Base-by-base conservation (phyloP, 2,113 vertebrate species). In the Triplophysa dalaica region DNA sequence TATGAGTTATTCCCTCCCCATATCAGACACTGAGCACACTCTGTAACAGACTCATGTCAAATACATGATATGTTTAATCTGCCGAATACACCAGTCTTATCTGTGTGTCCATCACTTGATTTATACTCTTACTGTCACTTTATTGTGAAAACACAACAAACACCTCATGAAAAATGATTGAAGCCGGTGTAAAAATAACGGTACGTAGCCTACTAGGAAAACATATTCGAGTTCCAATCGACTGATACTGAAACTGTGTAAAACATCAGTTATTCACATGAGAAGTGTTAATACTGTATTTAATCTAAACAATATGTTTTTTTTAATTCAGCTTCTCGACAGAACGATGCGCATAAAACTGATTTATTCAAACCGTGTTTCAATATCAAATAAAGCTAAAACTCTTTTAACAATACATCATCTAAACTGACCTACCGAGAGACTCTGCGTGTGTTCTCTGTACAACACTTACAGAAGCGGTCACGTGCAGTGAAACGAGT, bases 21-120 rank as follows among this genome's bases (percentile, higher is more conserved):
- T 61, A 52, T 48, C 8, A 21, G 29, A 69, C 12, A 45, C 13
- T 60, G 14, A 60, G 52, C 38, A 73, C n/a, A 73, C 70, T 60
- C 70, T 43, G 12, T 43, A 41, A 48, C 45, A 21, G 58, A 65
- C 62, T 50, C 77, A 72, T 54, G 26, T 79, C 54, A 72, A 79
- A 64, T 26, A 38, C 70, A 73, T 79, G 17, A 60, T 54, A n/a
- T 54, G 26, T 50, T 72, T 41, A 54, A 79, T 54, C 68, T 63
- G 45, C 19, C 19, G 33, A 45, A 38, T 58, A 26, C 70, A 74
- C 9, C 14, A 29, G 11, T 58, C 54, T 43, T 54, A 74, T 74
- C 56, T 60, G 41, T 8, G 19, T 52, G 19, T 56, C 45, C 48
- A 2, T 73, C 74, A 81, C n/a, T 3, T 63, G 45, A 72, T 65